These are phyloP conservation scores for Mus minutoides DNA, from an alignment of 2,797 vertebrate species.

Conservation along the genomic window DNA sequence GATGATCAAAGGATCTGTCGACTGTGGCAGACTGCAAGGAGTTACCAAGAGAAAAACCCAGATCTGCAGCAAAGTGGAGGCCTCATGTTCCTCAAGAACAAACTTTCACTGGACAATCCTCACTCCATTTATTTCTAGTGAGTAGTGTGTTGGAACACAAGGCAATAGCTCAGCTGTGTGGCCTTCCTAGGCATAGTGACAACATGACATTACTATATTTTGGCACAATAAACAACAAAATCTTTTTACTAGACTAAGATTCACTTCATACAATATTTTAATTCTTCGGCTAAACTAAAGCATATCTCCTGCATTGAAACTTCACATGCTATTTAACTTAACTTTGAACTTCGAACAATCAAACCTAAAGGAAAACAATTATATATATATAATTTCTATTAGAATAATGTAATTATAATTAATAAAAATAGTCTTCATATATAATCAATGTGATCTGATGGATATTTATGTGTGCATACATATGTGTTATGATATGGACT, in stretches of 20 bases:
- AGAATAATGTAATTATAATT: not conserved
- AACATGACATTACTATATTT: not conserved
- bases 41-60: not conserved
- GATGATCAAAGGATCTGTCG: not conserved
- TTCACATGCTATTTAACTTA: not conserved
- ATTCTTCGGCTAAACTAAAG: too few relatives aligned
- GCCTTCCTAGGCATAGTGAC: not conserved
- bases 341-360: not conserved
- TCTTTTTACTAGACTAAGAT: not conserved
- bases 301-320: not conserved
- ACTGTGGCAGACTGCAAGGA: too few relatives aligned
- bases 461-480: not conserved
- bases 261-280: not conserved
- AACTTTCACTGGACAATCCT: not conserved
- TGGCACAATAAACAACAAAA: not conserved
- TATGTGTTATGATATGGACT: not conserved
- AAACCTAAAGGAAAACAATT: not conserved
- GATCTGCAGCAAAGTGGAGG: accelerated
- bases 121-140: not conserved
- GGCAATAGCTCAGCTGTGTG: accelerated
- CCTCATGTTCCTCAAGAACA: not conserved
- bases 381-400: not conserved
- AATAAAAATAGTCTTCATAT: not conserved
- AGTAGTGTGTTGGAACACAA: not conserved
- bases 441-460: accelerated